phyloP scores from a whole-genome alignment of 2,113 vertebrate genomes.

The Chaetops frenatus region DNA sequence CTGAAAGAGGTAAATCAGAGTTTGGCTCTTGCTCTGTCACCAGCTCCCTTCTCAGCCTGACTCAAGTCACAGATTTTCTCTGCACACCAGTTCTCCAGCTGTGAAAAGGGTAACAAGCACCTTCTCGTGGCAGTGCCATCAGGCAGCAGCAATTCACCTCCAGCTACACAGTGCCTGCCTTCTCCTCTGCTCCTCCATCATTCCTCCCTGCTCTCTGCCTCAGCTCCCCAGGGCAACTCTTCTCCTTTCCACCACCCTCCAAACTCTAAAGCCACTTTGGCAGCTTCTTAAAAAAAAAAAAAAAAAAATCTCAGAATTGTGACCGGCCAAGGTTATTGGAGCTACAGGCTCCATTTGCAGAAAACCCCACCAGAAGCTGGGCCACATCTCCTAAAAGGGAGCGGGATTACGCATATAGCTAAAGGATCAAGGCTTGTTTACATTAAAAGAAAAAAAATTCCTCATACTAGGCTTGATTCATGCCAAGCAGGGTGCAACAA shows the following conservation, averaged over 20 bases:
- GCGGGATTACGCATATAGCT: neutral
- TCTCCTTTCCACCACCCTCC: neutral
- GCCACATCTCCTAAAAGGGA: neutral
- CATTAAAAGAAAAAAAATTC: neutral
- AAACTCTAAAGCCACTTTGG: neutral
- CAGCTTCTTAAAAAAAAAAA: neutral
- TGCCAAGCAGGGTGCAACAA: neutral
- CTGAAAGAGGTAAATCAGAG: neutral
- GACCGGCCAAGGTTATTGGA: neutral
- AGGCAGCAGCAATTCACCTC: neutral
- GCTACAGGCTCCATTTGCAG: neutral
- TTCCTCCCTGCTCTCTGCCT: fast-evolving
- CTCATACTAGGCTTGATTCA: neutral
- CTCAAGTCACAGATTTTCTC: neutral
- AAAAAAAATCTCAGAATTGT: neutral
- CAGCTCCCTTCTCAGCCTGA: neutral
- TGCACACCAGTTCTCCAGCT: neutral
- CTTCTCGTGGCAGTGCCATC: neutral
- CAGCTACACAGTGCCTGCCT: neutral
- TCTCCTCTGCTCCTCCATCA: neutral
- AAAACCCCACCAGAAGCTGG: neutral
- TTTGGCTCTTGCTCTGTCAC: neutral
- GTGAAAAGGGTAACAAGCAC: neutral
- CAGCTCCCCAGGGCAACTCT: neutral
- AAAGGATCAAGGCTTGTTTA: neutral